Evolutionary conservation across 1,140 invertebrate genomes (phyloP), one percentile per base, ranked within the genome.

Genomic region (Drosophila ogumai): DNA sequence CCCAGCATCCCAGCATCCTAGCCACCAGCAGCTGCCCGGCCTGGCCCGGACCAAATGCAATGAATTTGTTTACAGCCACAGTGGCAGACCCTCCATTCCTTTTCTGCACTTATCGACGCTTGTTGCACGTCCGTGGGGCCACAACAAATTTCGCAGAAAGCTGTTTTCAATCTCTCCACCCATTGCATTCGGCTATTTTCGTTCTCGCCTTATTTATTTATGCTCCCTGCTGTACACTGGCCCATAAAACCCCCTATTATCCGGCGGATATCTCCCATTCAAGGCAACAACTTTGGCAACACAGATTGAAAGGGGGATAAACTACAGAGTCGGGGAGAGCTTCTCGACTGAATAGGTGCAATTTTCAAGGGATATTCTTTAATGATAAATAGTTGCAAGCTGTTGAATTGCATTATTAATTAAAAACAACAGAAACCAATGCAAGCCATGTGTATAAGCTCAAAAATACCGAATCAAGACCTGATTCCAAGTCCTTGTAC

Each of bases 21-120:
- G 17, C 17, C 38, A 34, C 66, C 54, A 43, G 6, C 50, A 58
- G n/a, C 66, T 36, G 22, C 40, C 17, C 38, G 36, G 43, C 6
- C 13, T 3, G 47, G 4, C 6, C 13, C 7, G 47, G 4, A 49
- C 47, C 15, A 55, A 75, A 46, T 65, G 59, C 59, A 54, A 75
- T 73, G 50, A 75, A 75, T 75, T 75, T 75, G 72, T 65, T 75
- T 75, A 75, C 59, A 65, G 36, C 72, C 72, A 75, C 49, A 17
- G 49, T 40, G 47, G 15, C 58, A 59, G 54, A 59, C 52, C 46
- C 54, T 58, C 61, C 19, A 28, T 55, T 36, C 57, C 55, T 46
- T 38, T 40, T 60, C 49, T 68, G 63, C 74, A 77, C 64, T 68
- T 77, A 77, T 76, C 63, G 56, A 54, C 50, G 74, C 73, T 77